Conservation (phyloP, 2,113 vertebrate species). For the Propithecus coquereli region DNA sequence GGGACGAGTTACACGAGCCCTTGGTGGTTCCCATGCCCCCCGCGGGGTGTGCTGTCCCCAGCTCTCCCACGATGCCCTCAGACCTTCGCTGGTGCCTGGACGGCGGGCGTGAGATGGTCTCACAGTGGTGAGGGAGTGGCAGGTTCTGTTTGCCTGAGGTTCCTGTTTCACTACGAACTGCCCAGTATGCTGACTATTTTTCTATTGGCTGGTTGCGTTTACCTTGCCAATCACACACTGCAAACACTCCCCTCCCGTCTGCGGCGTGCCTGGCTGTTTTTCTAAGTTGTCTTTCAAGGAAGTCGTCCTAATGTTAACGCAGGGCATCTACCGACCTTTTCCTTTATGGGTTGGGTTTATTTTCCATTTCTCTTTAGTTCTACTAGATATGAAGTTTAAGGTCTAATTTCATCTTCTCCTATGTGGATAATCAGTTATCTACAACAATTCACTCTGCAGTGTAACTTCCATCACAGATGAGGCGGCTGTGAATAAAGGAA, state of each 20-base stretch:
- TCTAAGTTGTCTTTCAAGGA: neutral
- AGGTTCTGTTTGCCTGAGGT: neutral
- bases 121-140: too few relatives aligned
- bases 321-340: neutral
- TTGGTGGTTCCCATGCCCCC: too few relatives aligned
- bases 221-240: neutral
- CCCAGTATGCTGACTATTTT: neutral
- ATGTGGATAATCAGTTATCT: neutral
- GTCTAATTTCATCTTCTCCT: neutral
- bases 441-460: neutral
- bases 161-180: neutral
- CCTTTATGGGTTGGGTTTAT: neutral
- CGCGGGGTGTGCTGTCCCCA: too few relatives aligned
- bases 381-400: neutral
- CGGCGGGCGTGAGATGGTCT: neutral
- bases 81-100: too few relatives aligned
- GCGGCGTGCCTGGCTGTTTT: neutral
- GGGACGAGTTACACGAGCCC: accelerated
- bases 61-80: too few relatives aligned
- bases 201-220: neutral
- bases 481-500: neutral
- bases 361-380: neutral
- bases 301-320: neutral
- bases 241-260: too few relatives aligned
- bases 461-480: neutral